phyloP scores from a whole-genome alignment of 2,888 invertebrate species.

The Protodeltote pygarga region DNA sequence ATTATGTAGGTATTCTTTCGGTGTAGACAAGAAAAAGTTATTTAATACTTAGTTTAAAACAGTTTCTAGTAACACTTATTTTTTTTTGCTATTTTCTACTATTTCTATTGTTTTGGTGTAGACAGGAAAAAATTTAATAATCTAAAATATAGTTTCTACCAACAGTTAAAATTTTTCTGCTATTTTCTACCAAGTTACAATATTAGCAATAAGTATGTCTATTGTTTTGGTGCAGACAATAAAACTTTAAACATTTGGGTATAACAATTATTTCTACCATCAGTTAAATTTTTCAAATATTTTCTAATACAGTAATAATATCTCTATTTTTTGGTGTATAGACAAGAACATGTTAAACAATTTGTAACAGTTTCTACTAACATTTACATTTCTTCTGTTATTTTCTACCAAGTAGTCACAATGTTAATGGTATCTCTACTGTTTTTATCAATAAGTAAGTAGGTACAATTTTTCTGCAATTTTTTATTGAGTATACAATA shows the following conservation, averaged over 20 bases:
- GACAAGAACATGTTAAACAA: slow-evolving; percentile 8
- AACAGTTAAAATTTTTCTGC: slow-evolving; percentile 18
- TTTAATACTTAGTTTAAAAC: slow-evolving; percentile 10
- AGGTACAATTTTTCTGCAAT: too few species aligned
- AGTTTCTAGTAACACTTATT: slow-evolving; percentile 14
- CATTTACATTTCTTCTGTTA: slow-evolving; percentile 22
- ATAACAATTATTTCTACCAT: slow-evolving; percentile 17
- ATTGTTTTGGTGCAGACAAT: slow-evolving; percentile 6
- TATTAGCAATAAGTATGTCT: too few species aligned
- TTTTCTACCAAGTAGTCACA: slow-evolving; percentile 35
- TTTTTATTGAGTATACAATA: too few species aligned
- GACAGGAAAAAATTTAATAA: slow-evolving; percentile 8
- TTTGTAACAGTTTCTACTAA: slow-evolving; percentile 15
- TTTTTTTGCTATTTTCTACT: slow-evolving; percentile 37
- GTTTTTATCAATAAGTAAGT: too few species aligned
- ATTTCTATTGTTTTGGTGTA: too few species aligned
- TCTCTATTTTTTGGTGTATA: too few species aligned
- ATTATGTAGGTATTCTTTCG: too few species aligned
- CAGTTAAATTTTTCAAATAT: slow-evolving; percentile 24
- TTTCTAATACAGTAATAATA: too few species aligned
- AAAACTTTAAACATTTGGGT: slow-evolving; percentile 6
- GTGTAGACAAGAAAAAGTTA: slow-evolving; percentile 8
- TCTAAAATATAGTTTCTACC: slow-evolving; percentile 13
- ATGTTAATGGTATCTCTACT: too few species aligned
- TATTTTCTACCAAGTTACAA: slow-evolving; percentile 37